Evolutionary conservation across 2,113 vertebrate genomes (phyloP), one percentile per base, ranked within the genome.

Genomic region (Phodopus roborovskii): DNA sequence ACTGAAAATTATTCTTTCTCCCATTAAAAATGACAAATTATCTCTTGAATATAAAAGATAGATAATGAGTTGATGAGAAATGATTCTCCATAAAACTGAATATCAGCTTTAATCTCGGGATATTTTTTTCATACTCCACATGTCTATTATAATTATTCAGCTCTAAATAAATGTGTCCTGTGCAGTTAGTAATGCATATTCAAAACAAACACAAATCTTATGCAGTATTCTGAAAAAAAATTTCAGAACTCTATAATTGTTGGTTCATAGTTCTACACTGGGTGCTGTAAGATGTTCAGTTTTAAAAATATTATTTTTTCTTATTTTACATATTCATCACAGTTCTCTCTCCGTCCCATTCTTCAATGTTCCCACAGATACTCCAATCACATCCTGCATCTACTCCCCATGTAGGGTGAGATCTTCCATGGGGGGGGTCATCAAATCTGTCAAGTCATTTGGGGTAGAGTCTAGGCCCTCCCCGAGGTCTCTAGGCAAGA

Each of bases 21-120:
- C 7, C 58, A 93, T 81, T 66, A 89, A 73, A 79, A 87, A 48
- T 53, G 3, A 78, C 0, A 71, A 94, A 78, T 92, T 87, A 33
- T 24, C 85, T 24, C 85, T 13, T 78, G 26, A 88, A 79, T 12
- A 0, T 60, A 84, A 93, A 66, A 81, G 2, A 42, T 90, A 86
- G 96, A 87, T 8, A 66, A 60, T 48, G 3, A 82, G 45, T 88
- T 85, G 17, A 89, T 86, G 5, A 26, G 62, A 90, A 91, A 60
- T 81, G 84, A 81, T 92, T 91, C 64, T 20, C 73, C 30, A 81
- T 87, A 73, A 94, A 56, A 60, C 11, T 64, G 53, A 94, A 64
- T 84, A 45, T 78, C 87, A 79, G 3, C 74, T 89, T 45, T 66
- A 56, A 85, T 53, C 8, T 91, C 2, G 62, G 15, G 7, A 60